Evolutionary conservation across 1,140 invertebrate genomes (phyloP).

Genomic region (Drosophila oshimai): DNA sequence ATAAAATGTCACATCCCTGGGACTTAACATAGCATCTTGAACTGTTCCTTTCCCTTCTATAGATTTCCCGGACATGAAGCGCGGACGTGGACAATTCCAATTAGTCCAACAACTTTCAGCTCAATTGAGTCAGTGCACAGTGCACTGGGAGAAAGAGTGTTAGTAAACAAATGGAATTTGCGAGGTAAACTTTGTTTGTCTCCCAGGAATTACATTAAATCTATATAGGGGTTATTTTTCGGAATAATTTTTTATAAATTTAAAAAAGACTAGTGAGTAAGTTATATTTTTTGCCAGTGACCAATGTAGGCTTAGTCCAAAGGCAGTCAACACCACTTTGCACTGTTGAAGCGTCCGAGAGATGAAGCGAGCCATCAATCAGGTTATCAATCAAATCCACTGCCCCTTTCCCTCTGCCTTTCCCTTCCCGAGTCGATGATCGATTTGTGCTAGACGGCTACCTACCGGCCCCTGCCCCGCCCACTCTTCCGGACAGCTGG

Average conservation of each 20-base stretch:
- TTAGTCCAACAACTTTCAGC: slow-evolving; percentile 21
- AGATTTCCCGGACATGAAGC: background rate
- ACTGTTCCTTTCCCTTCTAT: background rate
- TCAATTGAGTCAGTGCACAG: slow-evolving; percentile 12
- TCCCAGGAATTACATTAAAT: no score
- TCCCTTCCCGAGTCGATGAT: slow-evolving; percentile 14
- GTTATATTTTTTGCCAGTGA: background rate
- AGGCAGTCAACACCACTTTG: slow-evolving; percentile 38
- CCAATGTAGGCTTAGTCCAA: background rate
- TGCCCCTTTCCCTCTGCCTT: background rate
- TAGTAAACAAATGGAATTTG: background rate
- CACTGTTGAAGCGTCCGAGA: slow-evolving; percentile 27
- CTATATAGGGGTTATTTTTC: no score
- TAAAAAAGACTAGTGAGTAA: no score
- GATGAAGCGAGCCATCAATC: slow-evolving; percentile 54
- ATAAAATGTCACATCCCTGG: background rate
- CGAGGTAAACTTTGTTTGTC: no score
- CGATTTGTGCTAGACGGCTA: slow-evolving; percentile 45
- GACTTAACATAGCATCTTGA: background rate
- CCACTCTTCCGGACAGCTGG: background rate
- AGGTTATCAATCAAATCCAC: slow-evolving; percentile 62
- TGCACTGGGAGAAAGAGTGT: slow-evolving; percentile 4
- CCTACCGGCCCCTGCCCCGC: slow-evolving; percentile 16
- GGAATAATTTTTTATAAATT: no score
- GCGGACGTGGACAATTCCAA: slow-evolving; percentile 23